Evolutionary conservation across 2,888 invertebrate genomes (phyloP), one percentile per base, ranked within the genome.

Genomic region (Caenorhabditis imperialis): DNA sequence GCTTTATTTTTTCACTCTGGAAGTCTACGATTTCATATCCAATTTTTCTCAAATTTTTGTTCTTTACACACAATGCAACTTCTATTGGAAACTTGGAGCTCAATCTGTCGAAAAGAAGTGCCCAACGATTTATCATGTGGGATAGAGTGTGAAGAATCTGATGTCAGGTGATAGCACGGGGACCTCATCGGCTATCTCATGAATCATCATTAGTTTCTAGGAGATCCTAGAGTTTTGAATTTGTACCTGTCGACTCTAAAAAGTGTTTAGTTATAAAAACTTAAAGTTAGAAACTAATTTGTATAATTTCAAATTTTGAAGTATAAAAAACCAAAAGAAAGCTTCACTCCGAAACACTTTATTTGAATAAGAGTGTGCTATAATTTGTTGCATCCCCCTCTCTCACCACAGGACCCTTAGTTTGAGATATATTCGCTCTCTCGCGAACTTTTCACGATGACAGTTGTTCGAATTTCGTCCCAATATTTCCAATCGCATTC

Each of bases 111-210:
- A 44, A 44, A 48, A 65, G 45, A 38, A 45, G 25, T 27, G 55
- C 38, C 55, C 48, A 55, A 23, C 63, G n/a, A 55, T 65, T 65
- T 65, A 65, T 65, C 63, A 65, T 65, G 63, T 55, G 63, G 55
- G 55, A 27, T 33, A 18, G 62, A 42, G 55, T 40, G 63, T 48
- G 63, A 61, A 53, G 48, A 48, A 42, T 55, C 40, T 55, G 54
- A 42, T 55, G 63, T 63, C 63, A 63, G 63, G 63, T 65, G 63
- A 55, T 65, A 55, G 30, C 30, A 30, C 30, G 55, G 40, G 48
- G 25, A 33, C 18, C 55, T n/a, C 30, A 30, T 30, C 30, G 44
- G 23, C 25, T 10, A 25, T 20, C n/a, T 16, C 35, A 20, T 12
- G 25, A 54, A 23, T 25, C 62, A 62, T 62, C 45, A 62, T 51